phyloP scores from a whole-genome alignment of 2,797 vertebrate species.

The Myotis findleyi region DNA sequence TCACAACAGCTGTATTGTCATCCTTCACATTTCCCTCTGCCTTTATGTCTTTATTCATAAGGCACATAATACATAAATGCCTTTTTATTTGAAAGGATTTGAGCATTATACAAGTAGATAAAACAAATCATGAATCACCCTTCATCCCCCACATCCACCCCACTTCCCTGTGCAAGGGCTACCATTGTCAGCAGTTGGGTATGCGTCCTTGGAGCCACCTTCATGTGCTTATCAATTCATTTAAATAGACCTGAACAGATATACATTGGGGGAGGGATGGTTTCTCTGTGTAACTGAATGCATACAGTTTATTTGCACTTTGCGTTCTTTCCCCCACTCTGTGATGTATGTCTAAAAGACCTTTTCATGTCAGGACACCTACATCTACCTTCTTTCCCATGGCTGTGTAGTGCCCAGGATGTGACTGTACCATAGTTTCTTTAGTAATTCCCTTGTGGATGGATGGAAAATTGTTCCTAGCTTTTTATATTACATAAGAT shows the following conservation, averaged over 20 bases:
- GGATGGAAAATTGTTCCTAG: not conserved
- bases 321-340: not conserved
- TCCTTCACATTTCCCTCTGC: not conserved
- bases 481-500: not conserved
- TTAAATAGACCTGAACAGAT: not conserved
- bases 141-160: not conserved
- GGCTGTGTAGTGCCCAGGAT: not conserved
- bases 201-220: not conserved
- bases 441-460: not conserved
- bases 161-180: not conserved
- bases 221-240: not conserved
- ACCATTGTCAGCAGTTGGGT: not conserved
- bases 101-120: not conserved
- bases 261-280: not conserved
- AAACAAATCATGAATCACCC: not conserved
- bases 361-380: not conserved
- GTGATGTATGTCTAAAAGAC: not conserved
- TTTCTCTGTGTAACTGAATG: not conserved
- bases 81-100: slow-evolving; percentile 2
- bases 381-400: not conserved
- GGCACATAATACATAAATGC: not conserved
- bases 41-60: not conserved
- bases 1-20: not conserved
- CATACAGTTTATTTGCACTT: not conserved
- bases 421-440: not conserved